Evolutionary conservation across 2,888 invertebrate species (phyloP), one percentile per base, ranked within the genome.

Genomic region (Nasonovia ribisnigri): DNA sequence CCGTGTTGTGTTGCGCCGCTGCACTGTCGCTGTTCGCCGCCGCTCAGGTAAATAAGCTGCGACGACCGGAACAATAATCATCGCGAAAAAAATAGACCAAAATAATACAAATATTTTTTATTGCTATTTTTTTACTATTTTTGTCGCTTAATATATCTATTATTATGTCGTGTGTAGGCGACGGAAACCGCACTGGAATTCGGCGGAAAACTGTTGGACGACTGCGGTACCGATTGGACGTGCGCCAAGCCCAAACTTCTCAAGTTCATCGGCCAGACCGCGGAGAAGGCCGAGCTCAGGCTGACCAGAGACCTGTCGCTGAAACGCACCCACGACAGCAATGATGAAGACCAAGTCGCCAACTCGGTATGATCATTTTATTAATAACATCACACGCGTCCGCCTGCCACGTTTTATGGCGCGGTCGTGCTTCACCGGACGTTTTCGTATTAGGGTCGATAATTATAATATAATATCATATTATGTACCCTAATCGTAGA

Each of bases 161-260:
- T 0, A 46, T 43, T 13, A 86, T 16, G 13, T 48, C 57, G 13
- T 29, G 13, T n/a, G 26, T n/a, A 93, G 93, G 93, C 93, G 5
- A 60, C 90, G 5, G 93, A 93, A 29, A 93, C 93, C 20, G 43
- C 51, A 11, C 84, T 93, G 2, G 93, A 93, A 10, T 93, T 93
- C 60, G 84, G 93, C 42, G 93, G 86, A 26, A 51, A 93, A 87
- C 57, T 94, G n/a, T 67, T 88, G 51, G 86, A 93, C 29, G 57
- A 92, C 97, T 94, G 93, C n/a, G 90, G 93, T 42, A 26, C 93
- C 46, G 88, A 93, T 29, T 93, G 93, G 93, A 96, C 97, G 95
- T 98, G 98, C 96, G 97, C 97, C 93, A 97, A 97, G 95, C 98
- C 98, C 20, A 97, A 97, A 96, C 97, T 98, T 88, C 96, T 98